Percentiles rank a stretch among this genome's conserved stretches.
phyloP scores from a whole-genome alignment of 2,797 vertebrate genomes.

The Phalloptychus januarius region DNA sequence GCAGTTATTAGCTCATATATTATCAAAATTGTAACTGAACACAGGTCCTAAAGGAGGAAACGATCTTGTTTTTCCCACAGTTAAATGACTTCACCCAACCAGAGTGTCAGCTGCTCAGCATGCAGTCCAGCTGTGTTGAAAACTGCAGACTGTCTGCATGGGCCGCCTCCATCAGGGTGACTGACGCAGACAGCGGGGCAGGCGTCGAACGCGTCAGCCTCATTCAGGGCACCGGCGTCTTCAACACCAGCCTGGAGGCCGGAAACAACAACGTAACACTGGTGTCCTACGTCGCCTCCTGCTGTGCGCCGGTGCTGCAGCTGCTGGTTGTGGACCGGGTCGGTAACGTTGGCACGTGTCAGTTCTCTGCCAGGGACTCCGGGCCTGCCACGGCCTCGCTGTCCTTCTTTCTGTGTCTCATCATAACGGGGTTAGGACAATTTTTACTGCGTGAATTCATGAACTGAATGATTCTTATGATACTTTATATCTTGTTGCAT shows the following conservation, averaged over 20 bases:
- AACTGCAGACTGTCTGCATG: conserved; percentile 47
- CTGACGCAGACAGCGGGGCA: conserved; percentile 46
- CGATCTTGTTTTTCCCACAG: conserved; percentile 24
- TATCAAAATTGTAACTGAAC: neutral
- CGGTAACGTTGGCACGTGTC: conserved; percentile 62
- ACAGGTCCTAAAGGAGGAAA: neutral
- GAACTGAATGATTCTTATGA: neutral
- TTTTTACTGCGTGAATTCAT: conserved; percentile 3
- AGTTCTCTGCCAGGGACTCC: conserved; percentile 11
- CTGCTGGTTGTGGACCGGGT: conserved; percentile 57
- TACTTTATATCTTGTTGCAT: too few species aligned
- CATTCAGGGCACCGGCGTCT: conserved; percentile 53
- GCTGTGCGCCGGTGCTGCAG: conserved; percentile 58
- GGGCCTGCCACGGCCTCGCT: conserved; percentile 10
- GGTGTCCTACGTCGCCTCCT: conserved; percentile 61
- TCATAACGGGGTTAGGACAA: conserved; percentile 11
- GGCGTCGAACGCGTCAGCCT: conserved; percentile 55
- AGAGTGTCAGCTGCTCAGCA: conserved; percentile 45
- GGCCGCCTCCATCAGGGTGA: conserved; percentile 45
- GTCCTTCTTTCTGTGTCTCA: conserved; percentile 8
- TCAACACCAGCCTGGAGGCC: conserved; percentile 37
- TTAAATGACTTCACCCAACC: conserved; percentile 62
- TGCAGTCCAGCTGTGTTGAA: conserved; percentile 44
- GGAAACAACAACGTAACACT: conserved; percentile 38
- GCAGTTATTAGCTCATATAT: neutral